These are phyloP conservation scores for Hydropsyche tenuis DNA, from an alignment of 1,140 invertebrate genomes.

Conservation along the genomic window DNA sequence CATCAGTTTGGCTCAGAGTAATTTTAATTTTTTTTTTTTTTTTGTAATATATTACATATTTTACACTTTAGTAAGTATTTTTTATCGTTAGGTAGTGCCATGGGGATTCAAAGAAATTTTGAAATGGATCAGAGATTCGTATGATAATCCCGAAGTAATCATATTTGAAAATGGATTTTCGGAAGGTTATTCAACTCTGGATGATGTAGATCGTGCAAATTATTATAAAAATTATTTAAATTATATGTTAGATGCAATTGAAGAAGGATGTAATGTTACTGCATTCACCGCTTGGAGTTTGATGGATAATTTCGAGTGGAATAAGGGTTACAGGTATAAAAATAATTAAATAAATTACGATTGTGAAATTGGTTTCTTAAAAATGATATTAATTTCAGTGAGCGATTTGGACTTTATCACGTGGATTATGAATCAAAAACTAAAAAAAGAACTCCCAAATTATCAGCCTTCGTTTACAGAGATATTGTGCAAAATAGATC, in stretches of 20 bases:
- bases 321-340: constrained; percentile 40
- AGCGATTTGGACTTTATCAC: constrained; percentile 45
- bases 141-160: constrained; percentile 65
- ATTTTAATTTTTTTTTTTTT: neutral
- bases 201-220: constrained; percentile 61
- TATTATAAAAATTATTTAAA: constrained; percentile 61
- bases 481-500: constrained; percentile 48
- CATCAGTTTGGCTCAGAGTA: constrained; percentile 64
- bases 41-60: neutral
- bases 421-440: constrained; percentile 45
- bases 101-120: constrained; percentile 52
- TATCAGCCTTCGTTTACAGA: constrained; percentile 46
- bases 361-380: neutral
- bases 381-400: constrained; percentile 34
- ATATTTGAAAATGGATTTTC: constrained; percentile 72
- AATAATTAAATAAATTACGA: constrained; percentile 1
- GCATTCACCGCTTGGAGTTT: constrained; percentile 68
- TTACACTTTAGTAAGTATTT: too few species aligned
- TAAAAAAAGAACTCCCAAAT: constrained; percentile 46
- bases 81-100: constrained; percentile 51
- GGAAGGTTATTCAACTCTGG: constrained; percentile 61
- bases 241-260: constrained; percentile 49
- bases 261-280: constrained; percentile 59
- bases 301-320: constrained; percentile 71
- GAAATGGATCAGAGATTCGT: constrained; percentile 54